Base-by-base conservation (phyloP, 2,797 vertebrate genomes). In the Eupleurogrammus muticus region DNA sequence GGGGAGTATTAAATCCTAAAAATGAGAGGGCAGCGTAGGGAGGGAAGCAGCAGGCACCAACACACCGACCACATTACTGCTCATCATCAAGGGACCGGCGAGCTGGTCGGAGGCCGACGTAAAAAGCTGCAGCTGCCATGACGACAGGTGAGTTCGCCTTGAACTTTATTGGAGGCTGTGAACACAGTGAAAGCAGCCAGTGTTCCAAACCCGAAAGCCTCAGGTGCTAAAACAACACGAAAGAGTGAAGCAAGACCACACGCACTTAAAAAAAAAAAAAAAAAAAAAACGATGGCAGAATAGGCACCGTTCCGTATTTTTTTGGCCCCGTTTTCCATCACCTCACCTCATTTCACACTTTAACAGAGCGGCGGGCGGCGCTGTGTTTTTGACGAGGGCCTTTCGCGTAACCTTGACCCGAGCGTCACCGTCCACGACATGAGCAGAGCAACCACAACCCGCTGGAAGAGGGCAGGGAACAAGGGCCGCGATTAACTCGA, bases 251-350 rank as follows among this genome's bases (percentile, higher is more conserved):
- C 56, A 24, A 55, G 56, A 59, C 62, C 20, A 11, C 68, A 75
- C 28, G 6, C 28, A 28, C 28, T n/a, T n/a, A n/a, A n/a, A n/a
- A n/a, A n/a, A n/a, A n/a, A n/a, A n/a, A n/a, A n/a, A n/a, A n/a
- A n/a, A n/a, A 28, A 28, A 28, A 62, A 70, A 49, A 44, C 70
- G 57, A 66, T 5, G 13, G 38, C 10, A 34, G 57, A 69, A 46
- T 34, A 42, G 64, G 42, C 64, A 59, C 70, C 32, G 70, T 52
- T 59, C 32, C 52, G 66, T 61, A 75, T 75, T 82, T 71, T 64
- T 67, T 79, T 47, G 4, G 51, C 52, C 73, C 53, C 47, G 52
- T 69, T 88, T 90, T 91, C 86, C 90, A 88, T 89, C 81, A 11
- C 68, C 68, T 87, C 83, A 89, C 21, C 61, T 56, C 62, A 65